These are phyloP conservation scores for Drosophila virilis DNA, from an alignment of 1,140 invertebrate species.

Conservation along the genomic window DNA sequence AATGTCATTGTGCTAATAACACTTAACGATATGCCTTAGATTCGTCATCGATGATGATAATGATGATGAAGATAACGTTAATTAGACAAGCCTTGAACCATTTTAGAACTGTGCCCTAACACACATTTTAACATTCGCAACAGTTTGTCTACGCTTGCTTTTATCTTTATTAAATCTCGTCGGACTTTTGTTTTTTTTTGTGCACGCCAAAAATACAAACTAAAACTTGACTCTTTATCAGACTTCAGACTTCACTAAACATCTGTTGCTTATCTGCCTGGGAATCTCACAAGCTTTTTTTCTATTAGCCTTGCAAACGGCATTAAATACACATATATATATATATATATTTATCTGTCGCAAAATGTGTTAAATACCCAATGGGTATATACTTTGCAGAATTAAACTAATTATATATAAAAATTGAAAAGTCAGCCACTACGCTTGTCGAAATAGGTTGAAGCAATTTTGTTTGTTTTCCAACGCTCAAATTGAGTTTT, in stretches of 20 bases:
- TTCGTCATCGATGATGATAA: conserved; percentile 45
- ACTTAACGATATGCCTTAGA: conserved; percentile 7
- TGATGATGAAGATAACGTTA: conserved; percentile 37
- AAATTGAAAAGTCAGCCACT: no score
- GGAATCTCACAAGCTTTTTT: conserved; percentile 15
- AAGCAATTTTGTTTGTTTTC: no score
- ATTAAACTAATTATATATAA: no score
- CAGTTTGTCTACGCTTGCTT: conserved; percentile 15
- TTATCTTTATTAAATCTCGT: conserved; percentile 18
- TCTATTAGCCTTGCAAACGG: background rate
- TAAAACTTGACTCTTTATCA: conserved; percentile 9
- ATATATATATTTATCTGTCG: no score
- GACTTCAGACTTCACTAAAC: conserved; percentile 25
- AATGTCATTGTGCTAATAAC: conserved; percentile 27
- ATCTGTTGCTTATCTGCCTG: conserved; percentile 27
- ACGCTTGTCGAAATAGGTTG: no score
- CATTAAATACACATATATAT: background rate
- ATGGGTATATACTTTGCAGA: no score
- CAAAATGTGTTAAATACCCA: background rate
- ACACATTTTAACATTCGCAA: conserved; percentile 9
- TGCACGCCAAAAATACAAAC: background rate
- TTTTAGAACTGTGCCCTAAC: conserved; percentile 24
- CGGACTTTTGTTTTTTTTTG: background rate
- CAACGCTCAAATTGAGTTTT: no score
- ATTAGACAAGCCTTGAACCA: conserved; percentile 46